Conservation (phyloP, 2,888 invertebrate species). For the Lithophane ornitopus region DNA sequence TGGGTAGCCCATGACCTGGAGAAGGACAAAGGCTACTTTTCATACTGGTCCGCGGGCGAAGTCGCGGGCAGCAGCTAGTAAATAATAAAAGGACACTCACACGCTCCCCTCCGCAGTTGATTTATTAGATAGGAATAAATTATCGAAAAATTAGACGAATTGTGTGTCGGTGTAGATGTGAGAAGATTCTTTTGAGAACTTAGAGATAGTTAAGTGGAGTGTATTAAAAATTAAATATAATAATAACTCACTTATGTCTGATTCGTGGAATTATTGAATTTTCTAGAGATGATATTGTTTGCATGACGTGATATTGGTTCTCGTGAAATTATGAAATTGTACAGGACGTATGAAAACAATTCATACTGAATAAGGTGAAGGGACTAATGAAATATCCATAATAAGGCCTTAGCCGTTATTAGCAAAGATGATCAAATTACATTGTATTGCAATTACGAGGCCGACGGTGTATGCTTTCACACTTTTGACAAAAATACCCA, state of each 20-base stretch:
- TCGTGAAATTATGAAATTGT: background rate
- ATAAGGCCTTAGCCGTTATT: background rate
- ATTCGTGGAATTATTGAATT: slow-evolving; percentile 41
- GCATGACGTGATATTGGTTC: slow-evolving; percentile 39
- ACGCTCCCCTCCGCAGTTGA: slow-evolving; percentile 20
- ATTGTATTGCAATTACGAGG: too few relatives aligned
- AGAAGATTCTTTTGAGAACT: slow-evolving; percentile 58
- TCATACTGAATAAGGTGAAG: background rate
- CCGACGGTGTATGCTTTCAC: too few relatives aligned
- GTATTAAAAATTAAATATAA: slow-evolving; percentile 43
- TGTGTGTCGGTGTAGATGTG: slow-evolving; percentile 69
- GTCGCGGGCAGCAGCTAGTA: background rate
- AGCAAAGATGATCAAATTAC: too few relatives aligned
- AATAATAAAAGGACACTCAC: slow-evolving; percentile 11
- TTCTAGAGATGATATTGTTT: slow-evolving; percentile 38
- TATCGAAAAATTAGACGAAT: slow-evolving; percentile 72
- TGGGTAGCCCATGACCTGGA: too few relatives aligned
- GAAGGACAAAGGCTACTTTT: too few relatives aligned
- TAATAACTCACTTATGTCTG: slow-evolving; percentile 30
- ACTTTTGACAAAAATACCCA: too few relatives aligned
- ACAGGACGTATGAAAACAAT: slow-evolving; percentile 1
- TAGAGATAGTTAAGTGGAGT: slow-evolving; percentile 60
- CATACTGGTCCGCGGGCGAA: too few relatives aligned
- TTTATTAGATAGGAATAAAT: slow-evolving; percentile 74
- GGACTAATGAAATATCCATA: background rate